Evolutionary conservation across 2,888 invertebrate species (phyloP), one percentile per base, ranked within the genome.

Genomic region (Xestia rhomboidea): DNA sequence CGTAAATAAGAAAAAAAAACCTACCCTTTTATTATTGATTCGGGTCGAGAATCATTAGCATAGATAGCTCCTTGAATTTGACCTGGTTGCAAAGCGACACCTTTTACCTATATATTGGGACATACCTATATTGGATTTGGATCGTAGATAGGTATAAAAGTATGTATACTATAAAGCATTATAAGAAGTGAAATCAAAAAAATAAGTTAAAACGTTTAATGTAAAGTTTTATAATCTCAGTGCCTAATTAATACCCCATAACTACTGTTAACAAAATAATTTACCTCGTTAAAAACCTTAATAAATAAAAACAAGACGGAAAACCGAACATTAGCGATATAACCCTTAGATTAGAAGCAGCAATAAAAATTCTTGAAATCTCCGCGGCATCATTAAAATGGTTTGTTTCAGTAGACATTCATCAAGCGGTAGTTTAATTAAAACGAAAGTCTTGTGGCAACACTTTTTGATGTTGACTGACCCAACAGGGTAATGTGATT

Each of bases 391-490:
- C 90, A 91, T 91, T 93, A 91, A 90, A 93, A 90, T 87, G 83
- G 86, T 90, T 91, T 91, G 88, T 91, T 91, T 89, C 87, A 87
- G 89, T 84, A 89, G 87, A 90, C 89, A 91, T 93, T 90, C 88
- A 92, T 92, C 90, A 91, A 88, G 87, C 85, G 88, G 87, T 90
- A 90, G 88, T 93, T 93, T 93, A 92, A 93, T 93, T 93, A 92
- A 93, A 93, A 91, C 83, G 89, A 88, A 88, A 89, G 88, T 89
- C 89, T 90, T 90, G 89, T 79, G 88, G 90, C 87, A 85, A 88
- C 89, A 88, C 82, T 87, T 89, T 86, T 89, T 89, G 81, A 87
- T 82, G 87, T 90, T 83, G 88, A 88, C 89, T 90, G 89, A 90
- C 91, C 91, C 89, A 85, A 85, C 85, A 88, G 87, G 85, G 90